Conservation (phyloP, 2,888 invertebrate species). For the Clusia tigrina region DNA sequence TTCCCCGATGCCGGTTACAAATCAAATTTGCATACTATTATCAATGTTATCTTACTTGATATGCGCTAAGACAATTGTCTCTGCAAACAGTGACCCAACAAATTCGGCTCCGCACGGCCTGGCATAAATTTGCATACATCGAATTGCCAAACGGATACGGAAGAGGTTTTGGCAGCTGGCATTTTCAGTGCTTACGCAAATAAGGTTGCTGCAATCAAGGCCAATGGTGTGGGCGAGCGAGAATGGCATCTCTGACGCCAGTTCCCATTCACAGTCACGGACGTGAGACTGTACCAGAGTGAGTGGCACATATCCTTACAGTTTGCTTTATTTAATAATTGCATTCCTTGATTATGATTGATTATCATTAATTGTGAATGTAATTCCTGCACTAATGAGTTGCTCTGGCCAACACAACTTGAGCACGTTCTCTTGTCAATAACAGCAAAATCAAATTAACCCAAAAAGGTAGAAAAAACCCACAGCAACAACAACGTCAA, state of each 20-base stretch:
- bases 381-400: not conserved
- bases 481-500: not conserved
- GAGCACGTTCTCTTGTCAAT: constrained; percentile 7
- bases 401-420: constrained; percentile 2
- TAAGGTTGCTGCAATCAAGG: too few relatives aligned
- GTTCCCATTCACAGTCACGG: too few relatives aligned
- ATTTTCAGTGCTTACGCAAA: too few relatives aligned
- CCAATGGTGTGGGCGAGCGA: too few relatives aligned
- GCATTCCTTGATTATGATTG: constrained; percentile 9
- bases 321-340: constrained; percentile 1
- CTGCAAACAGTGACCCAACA: constrained; percentile 6
- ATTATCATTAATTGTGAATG: not conserved
- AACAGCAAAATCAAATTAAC: constrained; percentile 9
- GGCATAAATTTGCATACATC: too few relatives aligned
- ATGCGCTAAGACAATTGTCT: constrained; percentile 2
- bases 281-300: too few relatives aligned
- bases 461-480: not conserved
- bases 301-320: too few relatives aligned
- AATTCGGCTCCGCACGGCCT: constrained; percentile 2
- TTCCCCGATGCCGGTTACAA: constrained; percentile 44
- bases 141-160: too few relatives aligned
- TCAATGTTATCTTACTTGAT: constrained; percentile 33
- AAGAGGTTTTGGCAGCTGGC: too few relatives aligned
- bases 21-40: constrained; percentile 63
- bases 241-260: too few relatives aligned